Evolutionary conservation across 2,113 vertebrate genomes (phyloP).

Genomic region (Tragelaphus imberbis): DNA sequence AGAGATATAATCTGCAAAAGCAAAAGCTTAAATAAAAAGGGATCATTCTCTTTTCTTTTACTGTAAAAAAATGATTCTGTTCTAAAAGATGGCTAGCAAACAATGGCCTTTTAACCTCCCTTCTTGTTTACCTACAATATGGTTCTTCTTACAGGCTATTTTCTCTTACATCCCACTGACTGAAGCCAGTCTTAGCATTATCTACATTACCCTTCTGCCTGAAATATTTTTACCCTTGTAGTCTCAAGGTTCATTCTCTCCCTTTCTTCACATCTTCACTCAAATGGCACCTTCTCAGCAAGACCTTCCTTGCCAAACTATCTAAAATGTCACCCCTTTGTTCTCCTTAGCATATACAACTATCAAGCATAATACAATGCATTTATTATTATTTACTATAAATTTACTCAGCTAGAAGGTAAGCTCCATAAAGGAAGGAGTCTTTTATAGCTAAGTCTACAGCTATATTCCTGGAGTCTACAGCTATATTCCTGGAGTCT

Average conservation of each 20-base stretch:
- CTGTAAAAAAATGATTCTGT: background rate
- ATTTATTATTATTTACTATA: background rate
- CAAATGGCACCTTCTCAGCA: background rate
- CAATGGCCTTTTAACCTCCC: background rate
- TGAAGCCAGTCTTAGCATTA: background rate
- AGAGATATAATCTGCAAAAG: constrained; percentile 10
- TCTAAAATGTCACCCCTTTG: background rate
- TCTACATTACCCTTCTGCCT: background rate
- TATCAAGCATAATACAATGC: background rate
- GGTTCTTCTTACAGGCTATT: constrained; percentile 19
- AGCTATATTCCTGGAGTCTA: background rate
- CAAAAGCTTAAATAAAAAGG: constrained; percentile 13
- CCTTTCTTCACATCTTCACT: background rate
- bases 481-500: background rate
- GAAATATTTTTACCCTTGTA: background rate
- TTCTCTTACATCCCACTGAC: background rate
- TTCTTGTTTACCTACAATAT: constrained; percentile 20
- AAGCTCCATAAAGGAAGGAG: background rate
- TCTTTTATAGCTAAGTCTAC: background rate
- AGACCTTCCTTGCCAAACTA: background rate
- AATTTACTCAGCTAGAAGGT: background rate
- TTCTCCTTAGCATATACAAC: background rate
- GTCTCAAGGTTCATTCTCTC: background rate
- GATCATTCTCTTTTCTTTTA: background rate
- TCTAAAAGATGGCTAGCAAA: background rate